These are phyloP conservation scores for Tachysurus vachellii DNA, from an alignment of 2,113 vertebrate genomes.

Conservation along the genomic window DNA sequence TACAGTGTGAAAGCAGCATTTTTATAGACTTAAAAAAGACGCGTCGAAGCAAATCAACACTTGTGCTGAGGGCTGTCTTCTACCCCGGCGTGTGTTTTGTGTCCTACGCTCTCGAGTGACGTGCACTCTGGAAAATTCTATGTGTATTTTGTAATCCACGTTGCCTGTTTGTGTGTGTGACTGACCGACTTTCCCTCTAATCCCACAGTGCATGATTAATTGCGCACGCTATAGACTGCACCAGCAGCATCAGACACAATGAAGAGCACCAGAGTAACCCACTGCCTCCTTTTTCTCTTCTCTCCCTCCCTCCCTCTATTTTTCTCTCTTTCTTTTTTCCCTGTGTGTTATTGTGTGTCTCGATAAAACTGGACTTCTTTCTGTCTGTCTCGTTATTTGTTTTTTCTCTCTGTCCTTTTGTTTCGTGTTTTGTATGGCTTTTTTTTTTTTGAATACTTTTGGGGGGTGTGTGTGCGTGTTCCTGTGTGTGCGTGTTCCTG, in stretches of 20 bases:
- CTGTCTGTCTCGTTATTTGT: not conserved
- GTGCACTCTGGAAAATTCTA: slow-evolving; percentile 1
- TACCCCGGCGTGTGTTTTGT: not conserved
- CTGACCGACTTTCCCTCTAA: slow-evolving; percentile 26
- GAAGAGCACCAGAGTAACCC: slow-evolving; percentile 66
- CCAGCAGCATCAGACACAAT: slow-evolving; percentile 54
- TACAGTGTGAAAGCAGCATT: not conserved
- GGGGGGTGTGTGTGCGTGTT: not conserved
- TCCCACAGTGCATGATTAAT: slow-evolving; percentile 65
- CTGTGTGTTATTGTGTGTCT: slow-evolving; percentile 17
- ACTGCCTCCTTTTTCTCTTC: slow-evolving; percentile 53
- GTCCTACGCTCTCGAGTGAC: not conserved
- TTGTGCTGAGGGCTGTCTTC: too few species aligned
- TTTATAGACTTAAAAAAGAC: not conserved
- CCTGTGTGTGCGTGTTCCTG: slow-evolving; percentile 30
- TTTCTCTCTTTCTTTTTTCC: slow-evolving; percentile 52
- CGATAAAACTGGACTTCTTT: not conserved
- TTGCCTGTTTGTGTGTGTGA: slow-evolving; percentile 1
- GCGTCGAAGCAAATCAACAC: not conserved
- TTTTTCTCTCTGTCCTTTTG: not conserved
- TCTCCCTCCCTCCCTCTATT: slow-evolving; percentile 54
- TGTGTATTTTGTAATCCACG: not conserved
- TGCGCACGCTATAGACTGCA: slow-evolving; percentile 44
- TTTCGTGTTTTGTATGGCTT: slow-evolving; percentile 41
- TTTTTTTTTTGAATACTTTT: not conserved